Evolutionary conservation across 2,888 invertebrate species (phyloP), one percentile per base, ranked within the genome.

Genomic region (Macrophya alboannulata): DNA sequence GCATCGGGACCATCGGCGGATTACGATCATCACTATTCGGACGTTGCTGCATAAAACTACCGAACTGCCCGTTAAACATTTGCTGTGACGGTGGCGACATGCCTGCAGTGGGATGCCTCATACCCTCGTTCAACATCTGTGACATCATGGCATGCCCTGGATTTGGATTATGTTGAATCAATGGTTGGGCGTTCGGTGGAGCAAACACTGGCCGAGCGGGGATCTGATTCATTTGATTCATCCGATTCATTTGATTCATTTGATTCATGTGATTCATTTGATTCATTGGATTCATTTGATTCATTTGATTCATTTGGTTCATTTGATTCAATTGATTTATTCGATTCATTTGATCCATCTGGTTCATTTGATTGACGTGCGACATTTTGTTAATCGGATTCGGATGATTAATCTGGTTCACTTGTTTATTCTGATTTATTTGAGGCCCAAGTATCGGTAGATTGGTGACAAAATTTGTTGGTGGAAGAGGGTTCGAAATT

Each of bases 291-390:
- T 79, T 79, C 55, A 79, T 79, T 9, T 79, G 79, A 9, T 79
- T 79, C 79, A 55, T 79, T 15, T 4, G 55, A 15, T 79, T 79
- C 79, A 51, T 59, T 12, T 8, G 79, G n/a, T 12, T 76, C 76
- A 25, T 76, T 15, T 3, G 76, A 12, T 21, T 76, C 76, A 21
- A 48, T 9, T 21, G 45, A 25, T 45, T 76, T 48, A 74, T 84
- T 4, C 59, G 55, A 45, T 62, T n/a, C 55, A 72, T 74, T 59
- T 77, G 76, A n/a, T 84, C 40, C 6, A 25, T 48, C 8, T 51
- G 76, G 17, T 76, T 31, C 40, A 84, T 55, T 84, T 92, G 94
- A 87, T 94, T 93, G 10, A 92, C 91, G 15, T 94, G 94, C 88
- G 93, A 92, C 4, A 93, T 94, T 88, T 77, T 12, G 37, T 51